These are phyloP conservation scores for Urocolius indicus DNA, from an alignment of 2,113 vertebrate species.

Conservation along the genomic window DNA sequence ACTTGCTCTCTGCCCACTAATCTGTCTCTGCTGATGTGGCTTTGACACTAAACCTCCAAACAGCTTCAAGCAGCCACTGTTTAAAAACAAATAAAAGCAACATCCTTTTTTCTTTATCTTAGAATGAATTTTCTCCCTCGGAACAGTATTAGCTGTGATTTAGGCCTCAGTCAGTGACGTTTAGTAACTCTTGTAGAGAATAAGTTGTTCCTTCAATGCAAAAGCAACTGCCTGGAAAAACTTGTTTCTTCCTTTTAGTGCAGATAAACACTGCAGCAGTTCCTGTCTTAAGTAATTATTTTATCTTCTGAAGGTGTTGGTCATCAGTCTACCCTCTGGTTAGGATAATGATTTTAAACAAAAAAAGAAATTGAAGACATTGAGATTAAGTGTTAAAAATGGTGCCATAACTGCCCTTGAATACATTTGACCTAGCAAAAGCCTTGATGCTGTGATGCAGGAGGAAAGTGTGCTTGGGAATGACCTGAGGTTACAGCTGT, in stretches of 20 bases:
- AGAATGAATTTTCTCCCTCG: neutral
- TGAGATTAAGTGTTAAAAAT: neutral
- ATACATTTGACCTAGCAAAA: neutral
- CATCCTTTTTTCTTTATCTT: neutral
- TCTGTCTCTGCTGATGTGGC: slow-evolving; percentile 11
- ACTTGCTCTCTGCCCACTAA: slow-evolving; percentile 53
- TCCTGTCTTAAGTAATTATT: neutral
- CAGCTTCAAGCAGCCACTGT: slow-evolving; percentile 18
- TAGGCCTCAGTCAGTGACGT: neutral
- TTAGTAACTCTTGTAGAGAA: neutral
- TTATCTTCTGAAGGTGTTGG: neutral
- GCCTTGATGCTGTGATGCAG: neutral
- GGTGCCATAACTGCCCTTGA: neutral
- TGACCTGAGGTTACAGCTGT: neutral
- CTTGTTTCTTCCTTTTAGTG: neutral
- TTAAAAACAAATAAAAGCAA: slow-evolving; percentile 28
- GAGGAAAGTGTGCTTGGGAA: neutral
- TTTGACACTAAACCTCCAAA: slow-evolving; percentile 6
- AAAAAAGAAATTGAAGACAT: neutral
- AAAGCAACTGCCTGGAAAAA: neutral
- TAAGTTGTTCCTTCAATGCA: neutral
- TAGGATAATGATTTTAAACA: neutral
- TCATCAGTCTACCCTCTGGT: neutral
- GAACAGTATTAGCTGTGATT: neutral
- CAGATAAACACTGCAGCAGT: neutral